Evolutionary conservation across 2,888 invertebrate genomes (phyloP), one percentile per base, ranked within the genome.

Genomic region (Teinopalpus imperialis): DNA sequence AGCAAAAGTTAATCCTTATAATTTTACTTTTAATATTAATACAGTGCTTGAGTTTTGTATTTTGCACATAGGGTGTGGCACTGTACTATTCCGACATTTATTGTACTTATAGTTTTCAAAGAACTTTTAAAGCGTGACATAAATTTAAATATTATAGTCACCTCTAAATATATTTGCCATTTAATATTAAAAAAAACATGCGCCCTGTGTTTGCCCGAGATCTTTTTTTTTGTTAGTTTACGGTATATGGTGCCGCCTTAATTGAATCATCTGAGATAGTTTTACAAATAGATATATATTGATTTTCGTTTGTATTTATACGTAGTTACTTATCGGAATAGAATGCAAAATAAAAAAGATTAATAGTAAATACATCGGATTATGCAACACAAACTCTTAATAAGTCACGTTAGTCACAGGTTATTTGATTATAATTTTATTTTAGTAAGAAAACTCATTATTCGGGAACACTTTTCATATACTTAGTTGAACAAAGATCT

Each of bases 221-320:
- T 40, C n/a, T n/a, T n/a, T 21, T 13, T 6, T 8, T 34, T 7
- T 9, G 32, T 31, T 56, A 55, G 51, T 51, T 47, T 46, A 51
- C 48, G 43, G 49, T 54, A 32, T 43, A 27, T 31, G 41, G n/a
- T 51, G 54, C 54, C 56, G 57, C 52, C 52, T 56, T 43, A 43
- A 49, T 39, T 46, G 30, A 49, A 12, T 48, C 51, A 47, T 55
- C 36, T 43, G 48, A 53, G 21, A 40, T 43, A 52, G 48, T 43
- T 53, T 48, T 53, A 51, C 43, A 3, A 16, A 10, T 47, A 20
- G n/a, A n/a, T n/a, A 42, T 47, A 43, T 43, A 42, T 42, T 49
- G 46, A n/a, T n/a, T n/a, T n/a, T n/a, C n/a, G n/a, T n/a, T n/a
- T n/a, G n/a, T n/a, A n/a, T n/a, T n/a, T n/a, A n/a, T n/a, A n/a